Percentiles rank a stretch among this genome's conserved stretches.
phyloP scores from a whole-genome alignment of 2,888 invertebrate genomes.

The Caenorhabditis sp. region DNA sequence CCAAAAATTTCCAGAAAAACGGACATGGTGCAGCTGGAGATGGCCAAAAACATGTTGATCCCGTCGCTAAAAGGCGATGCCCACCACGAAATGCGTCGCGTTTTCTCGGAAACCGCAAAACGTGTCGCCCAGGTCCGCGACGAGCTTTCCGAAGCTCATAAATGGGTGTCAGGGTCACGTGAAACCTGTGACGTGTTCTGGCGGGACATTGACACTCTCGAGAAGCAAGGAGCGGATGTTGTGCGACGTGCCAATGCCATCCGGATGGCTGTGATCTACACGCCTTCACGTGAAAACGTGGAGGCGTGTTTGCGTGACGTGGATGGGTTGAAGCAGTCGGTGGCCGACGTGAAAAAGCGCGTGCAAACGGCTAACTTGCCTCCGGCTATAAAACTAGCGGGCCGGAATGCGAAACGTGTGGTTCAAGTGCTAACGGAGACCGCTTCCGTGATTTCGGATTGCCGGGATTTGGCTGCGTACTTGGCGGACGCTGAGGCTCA shows the following conservation, averaged over 20 bases:
- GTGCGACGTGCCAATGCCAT: conserved; percentile 69
- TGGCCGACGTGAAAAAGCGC: conserved; percentile 56
- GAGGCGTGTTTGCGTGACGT: conserved; percentile 34
- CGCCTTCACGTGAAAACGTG: conserved; percentile 74
- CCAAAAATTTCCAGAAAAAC: conserved; percentile 53
- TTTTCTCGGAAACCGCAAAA: conserved; percentile 77
- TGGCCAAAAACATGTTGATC: conserved; percentile 78
- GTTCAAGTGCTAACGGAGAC: conserved; percentile 64
- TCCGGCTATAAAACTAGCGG: conserved; percentile 63
- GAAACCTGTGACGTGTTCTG: conserved; percentile 75
- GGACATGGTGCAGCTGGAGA: conserved; percentile 68
- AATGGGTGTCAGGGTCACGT: conserved; percentile 50
- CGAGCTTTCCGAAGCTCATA: conserved; percentile 48
- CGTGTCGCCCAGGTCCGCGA: conserved; percentile 74
- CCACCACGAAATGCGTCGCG: conserved; percentile 77
- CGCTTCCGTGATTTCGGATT: conserved; percentile 49
- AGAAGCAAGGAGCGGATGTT: conserved; percentile 80
- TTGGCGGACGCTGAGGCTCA: conserved; percentile 16
- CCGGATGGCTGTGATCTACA: conserved; percentile 81
- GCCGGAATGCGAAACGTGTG: conserved; percentile 61
- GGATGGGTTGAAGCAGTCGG: conserved; percentile 26
- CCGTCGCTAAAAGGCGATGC: conserved; percentile 72
- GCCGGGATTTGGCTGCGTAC: conserved; percentile 38
- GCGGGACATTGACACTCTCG: conserved; percentile 80
- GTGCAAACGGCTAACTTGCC: conserved; percentile 63